Evolutionary conservation across 1,140 invertebrate species (phyloP).

Genomic region (Vanessa atalanta): DNA sequence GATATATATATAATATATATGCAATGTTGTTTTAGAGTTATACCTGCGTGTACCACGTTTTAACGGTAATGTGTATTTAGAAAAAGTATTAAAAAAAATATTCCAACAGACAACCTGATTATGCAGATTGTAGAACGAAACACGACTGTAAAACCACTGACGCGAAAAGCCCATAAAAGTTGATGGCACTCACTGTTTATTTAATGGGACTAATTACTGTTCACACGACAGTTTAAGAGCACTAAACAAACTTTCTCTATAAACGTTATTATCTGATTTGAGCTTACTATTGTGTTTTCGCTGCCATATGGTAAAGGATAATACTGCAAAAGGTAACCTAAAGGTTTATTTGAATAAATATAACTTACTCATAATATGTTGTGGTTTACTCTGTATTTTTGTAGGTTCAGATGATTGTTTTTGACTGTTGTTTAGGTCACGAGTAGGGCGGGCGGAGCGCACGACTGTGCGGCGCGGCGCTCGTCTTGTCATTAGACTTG

Average conservation of each 20-base stretch:
- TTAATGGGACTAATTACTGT: slow-evolving; percentile 16
- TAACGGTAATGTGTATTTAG: neutral
- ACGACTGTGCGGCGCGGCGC: slow-evolving; percentile 62
- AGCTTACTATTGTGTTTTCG: neutral
- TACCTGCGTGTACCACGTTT: neutral
- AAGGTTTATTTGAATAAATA: neutral
- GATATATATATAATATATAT: slow-evolving; percentile 14
- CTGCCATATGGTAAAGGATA: slow-evolving; percentile 36
- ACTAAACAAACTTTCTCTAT: neutral
- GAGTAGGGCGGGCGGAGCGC: slow-evolving; percentile 59
- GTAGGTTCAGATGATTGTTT: slow-evolving; percentile 20
- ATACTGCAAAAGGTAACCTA: neutral
- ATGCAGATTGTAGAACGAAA: slow-evolving; percentile 47
- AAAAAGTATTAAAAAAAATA: slow-evolving; percentile 24
- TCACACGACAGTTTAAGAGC: slow-evolving; percentile 5
- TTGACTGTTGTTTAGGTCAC: slow-evolving; percentile 45
- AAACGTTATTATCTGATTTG: neutral
- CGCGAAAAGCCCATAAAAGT: slow-evolving; percentile 43
- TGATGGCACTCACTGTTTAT: slow-evolving; percentile 27
- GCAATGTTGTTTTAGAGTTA: slow-evolving; percentile 3
- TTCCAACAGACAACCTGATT: slow-evolving; percentile 47
- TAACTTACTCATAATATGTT: slow-evolving; percentile 50
- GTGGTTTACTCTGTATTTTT: slow-evolving; percentile 12
- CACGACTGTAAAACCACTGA: slow-evolving; percentile 41
- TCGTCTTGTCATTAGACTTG: slow-evolving; percentile 72